phyloP scores from a whole-genome alignment of 1,140 invertebrate species.

The Hylaeus volcanicus region DNA sequence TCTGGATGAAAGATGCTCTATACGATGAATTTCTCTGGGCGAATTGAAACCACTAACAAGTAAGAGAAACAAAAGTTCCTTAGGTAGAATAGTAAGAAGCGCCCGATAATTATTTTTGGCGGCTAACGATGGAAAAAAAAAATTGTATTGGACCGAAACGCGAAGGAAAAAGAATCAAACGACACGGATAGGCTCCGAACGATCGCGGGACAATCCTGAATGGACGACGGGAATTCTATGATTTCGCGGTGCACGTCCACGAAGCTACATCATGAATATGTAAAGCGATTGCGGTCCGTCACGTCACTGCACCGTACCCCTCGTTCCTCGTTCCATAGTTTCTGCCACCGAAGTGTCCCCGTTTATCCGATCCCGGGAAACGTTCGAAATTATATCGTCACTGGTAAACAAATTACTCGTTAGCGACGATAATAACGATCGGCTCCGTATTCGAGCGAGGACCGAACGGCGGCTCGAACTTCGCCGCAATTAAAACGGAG shows the following conservation, averaged over 20 bases:
- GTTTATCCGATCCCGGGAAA: slow-evolving; percentile 49
- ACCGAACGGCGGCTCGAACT: neutral
- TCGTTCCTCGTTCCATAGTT: neutral
- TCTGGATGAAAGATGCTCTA: too few species aligned
- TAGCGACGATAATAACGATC: slow-evolving; percentile 48
- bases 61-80: too few species aligned
- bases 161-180: slow-evolving; percentile 26
- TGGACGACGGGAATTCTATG: slow-evolving; percentile 60
- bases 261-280: slow-evolving; percentile 67
- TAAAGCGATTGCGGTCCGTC: slow-evolving; percentile 63
- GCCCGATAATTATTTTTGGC: too few species aligned
- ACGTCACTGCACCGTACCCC: slow-evolving; percentile 46
- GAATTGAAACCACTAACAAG: too few species aligned
- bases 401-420: slow-evolving; percentile 55
- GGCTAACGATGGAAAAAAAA: slow-evolving; percentile 28
- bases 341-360: neutral
- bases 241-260: slow-evolving; percentile 59
- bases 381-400: slow-evolving; percentile 51
- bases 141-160: neutral
- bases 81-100: too few species aligned
- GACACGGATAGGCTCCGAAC: slow-evolving; percentile 39
- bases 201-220: slow-evolving; percentile 50
- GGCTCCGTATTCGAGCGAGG: slow-evolving; percentile 3
- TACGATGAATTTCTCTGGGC: too few species aligned
- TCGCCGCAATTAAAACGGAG: slow-evolving; percentile 27